These are phyloP conservation scores for Poecile atricapillus DNA, from an alignment of 2,113 vertebrate species.

Conservation along the genomic window DNA sequence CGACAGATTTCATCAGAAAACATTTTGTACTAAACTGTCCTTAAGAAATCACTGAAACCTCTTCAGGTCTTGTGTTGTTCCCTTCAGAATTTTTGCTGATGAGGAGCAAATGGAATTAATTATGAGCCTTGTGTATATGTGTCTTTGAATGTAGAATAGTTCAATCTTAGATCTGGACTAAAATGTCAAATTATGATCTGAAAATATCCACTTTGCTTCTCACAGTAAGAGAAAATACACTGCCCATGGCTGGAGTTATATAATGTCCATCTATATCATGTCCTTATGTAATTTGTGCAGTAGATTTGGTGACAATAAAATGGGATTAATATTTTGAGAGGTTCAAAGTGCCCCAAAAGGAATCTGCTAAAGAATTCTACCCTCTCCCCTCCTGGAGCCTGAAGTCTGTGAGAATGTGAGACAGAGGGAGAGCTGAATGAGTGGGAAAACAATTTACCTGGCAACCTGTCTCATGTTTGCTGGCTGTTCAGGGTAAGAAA, in stretches of 20 bases:
- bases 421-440: neutral
- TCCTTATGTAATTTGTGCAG: neutral
- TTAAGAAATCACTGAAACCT: neutral
- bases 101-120: neutral
- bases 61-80: neutral
- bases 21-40: neutral
- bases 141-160: neutral
- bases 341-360: neutral
- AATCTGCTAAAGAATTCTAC: neutral
- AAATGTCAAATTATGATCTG: neutral
- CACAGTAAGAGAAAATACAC: neutral
- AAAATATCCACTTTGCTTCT: neutral
- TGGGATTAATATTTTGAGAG: neutral
- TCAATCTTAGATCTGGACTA: neutral
- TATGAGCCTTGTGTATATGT: neutral
- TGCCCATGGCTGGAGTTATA: neutral
- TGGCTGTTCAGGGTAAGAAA: constrained; percentile 1
- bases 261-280: neutral
- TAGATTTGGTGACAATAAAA: neutral
- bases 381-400: neutral
- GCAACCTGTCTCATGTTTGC: neutral
- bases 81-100: neutral
- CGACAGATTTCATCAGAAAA: neutral
- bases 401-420: neutral
- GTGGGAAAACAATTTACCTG: neutral